Evolutionary conservation across 2,797 vertebrate genomes (phyloP).

Genomic region (Myripristis murdjan): DNA sequence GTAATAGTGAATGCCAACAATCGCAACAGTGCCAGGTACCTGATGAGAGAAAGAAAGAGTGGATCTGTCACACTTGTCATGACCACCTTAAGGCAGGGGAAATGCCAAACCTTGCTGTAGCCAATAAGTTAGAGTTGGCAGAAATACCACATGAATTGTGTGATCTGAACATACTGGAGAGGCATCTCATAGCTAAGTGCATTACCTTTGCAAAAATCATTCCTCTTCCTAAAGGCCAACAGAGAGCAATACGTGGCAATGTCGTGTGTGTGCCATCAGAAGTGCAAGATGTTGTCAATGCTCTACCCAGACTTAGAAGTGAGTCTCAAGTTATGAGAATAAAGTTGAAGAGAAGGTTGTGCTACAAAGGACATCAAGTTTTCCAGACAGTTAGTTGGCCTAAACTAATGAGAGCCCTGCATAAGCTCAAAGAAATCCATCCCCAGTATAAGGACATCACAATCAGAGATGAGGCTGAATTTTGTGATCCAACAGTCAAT

Average conservation of each 20-base stretch:
- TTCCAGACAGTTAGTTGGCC: not conserved
- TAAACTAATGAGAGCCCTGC: not conserved
- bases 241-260: slow-evolving; percentile 3
- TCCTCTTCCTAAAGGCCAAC: slow-evolving; percentile 6
- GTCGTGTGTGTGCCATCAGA: slow-evolving; percentile 11
- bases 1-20: slow-evolving; percentile 4
- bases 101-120: not conserved
- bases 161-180: slow-evolving; percentile 17
- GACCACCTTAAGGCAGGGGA: not conserved
- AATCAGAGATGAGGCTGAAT: slow-evolving; percentile 33
- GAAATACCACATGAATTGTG: slow-evolving; percentile 11
- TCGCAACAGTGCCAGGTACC: not conserved
- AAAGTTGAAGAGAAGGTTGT: slow-evolving; percentile 2
- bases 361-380: not conserved
- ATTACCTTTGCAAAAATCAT: slow-evolving; percentile 16
- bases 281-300: not conserved
- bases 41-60: slow-evolving; percentile 11
- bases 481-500: slow-evolving; percentile 34
- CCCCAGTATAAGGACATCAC: slow-evolving; percentile 11
- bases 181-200: slow-evolving; percentile 7
- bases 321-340: slow-evolving; percentile 10
- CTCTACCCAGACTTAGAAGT: not conserved
- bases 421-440: slow-evolving; percentile 11
- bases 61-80: slow-evolving; percentile 17
- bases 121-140: not conserved